Evolutionary conservation across 2,113 vertebrate genomes (phyloP).

Genomic region (Aleadryas rufinucha): DNA sequence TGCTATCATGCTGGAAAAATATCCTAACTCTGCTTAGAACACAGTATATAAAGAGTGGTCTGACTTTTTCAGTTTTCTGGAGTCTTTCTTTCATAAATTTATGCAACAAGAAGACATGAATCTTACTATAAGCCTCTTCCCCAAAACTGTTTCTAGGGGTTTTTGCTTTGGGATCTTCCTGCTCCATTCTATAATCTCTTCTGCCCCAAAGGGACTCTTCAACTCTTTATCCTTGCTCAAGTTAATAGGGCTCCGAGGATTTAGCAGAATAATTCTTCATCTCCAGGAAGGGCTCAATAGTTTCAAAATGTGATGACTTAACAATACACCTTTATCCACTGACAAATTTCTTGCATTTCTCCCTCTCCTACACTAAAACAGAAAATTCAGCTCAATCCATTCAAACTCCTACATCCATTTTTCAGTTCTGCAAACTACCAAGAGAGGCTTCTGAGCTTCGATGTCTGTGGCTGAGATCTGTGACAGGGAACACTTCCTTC

Average conservation of each 20-base stretch:
- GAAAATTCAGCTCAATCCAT: background rate
- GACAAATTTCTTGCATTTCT: background rate
- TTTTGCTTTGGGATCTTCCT: background rate
- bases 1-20: background rate
- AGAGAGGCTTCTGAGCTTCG: background rate
- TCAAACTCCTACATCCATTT: background rate
- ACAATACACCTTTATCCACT: background rate
- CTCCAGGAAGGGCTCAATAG: background rate
- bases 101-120: background rate
- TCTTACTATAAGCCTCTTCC: background rate
- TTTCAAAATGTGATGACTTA: background rate
- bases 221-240: background rate
- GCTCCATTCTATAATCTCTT: background rate
- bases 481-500: background rate
- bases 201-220: background rate
- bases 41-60: background rate
- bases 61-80: background rate
- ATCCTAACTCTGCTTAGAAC: background rate
- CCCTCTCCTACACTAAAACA: background rate
- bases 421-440: background rate
- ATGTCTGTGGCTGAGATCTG: background rate
- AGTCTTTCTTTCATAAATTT: background rate
- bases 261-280: background rate
- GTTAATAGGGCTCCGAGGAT: background rate
- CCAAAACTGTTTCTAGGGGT: background rate